Conservation (phyloP, 1,140 invertebrate genomes). For the Bicyclus anynana region DNA sequence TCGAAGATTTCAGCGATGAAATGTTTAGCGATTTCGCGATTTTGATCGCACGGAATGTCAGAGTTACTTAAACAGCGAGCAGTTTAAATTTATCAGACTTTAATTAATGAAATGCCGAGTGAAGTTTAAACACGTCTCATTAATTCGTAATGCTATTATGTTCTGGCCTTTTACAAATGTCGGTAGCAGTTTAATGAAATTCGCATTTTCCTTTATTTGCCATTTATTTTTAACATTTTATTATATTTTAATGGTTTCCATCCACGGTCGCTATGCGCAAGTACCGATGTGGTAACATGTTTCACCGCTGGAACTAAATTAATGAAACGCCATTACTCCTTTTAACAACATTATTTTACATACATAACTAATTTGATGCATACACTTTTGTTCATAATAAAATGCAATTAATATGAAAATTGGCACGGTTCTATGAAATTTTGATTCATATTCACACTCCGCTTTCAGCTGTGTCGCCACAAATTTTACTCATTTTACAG, state of each 20-base stretch:
- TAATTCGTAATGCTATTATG: conserved; percentile 54
- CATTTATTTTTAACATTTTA: conserved; percentile 36
- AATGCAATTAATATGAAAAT: conserved; percentile 47
- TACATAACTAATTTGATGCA: conserved; percentile 35
- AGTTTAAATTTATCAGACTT: conserved; percentile 41
- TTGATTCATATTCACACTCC: conserved; percentile 38
- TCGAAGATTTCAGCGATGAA: conserved; percentile 2
- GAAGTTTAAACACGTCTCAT: conserved; percentile 53
- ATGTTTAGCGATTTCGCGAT: conserved; percentile 6
- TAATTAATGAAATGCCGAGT: conserved; percentile 51
- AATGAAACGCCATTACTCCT: conserved; percentile 37
- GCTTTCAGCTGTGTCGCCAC: conserved; percentile 12
- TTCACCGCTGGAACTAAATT: conserved; percentile 36
- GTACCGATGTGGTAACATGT: conserved; percentile 36
- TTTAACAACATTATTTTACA: conserved; percentile 41
- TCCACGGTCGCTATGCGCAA: conserved; percentile 25
- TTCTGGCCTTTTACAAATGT: conserved; percentile 44
- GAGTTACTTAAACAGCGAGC: conserved; percentile 20
- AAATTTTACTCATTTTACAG: neutral
- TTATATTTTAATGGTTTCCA: conserved; percentile 21
- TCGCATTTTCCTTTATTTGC: conserved; percentile 34
- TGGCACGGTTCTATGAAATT: conserved; percentile 38
- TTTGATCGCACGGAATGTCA: conserved; percentile 19
- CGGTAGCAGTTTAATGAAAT: conserved; percentile 43
- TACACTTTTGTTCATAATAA: conserved; percentile 36